A percentile compares a stretch with the other conserved stretches of the same genome.
Conservation (phyloP, 2,888 invertebrate species). For the Lepidocyrtinus sp. region DNA sequence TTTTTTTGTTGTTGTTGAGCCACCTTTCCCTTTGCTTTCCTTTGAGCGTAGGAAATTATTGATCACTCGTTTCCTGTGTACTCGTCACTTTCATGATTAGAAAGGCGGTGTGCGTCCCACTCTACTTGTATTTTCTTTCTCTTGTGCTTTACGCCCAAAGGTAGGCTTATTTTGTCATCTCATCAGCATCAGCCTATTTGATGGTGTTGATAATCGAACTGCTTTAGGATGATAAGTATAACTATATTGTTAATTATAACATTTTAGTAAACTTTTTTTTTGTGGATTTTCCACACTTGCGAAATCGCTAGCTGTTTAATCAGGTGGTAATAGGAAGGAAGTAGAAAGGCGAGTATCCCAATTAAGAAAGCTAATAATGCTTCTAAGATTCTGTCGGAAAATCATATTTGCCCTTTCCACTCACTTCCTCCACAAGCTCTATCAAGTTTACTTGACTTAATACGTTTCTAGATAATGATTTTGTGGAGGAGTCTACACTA, state of each 20-base stretch:
- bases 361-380: neutral
- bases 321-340: neutral
- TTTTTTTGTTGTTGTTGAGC: constrained; percentile 34
- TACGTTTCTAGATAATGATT: neutral
- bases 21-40: constrained; percentile 34
- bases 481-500: neutral
- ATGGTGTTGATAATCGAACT: constrained; percentile 4
- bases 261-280: no score
- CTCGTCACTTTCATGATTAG: constrained; percentile 12
- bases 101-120: neutral
- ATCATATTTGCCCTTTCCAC: constrained; percentile 16
- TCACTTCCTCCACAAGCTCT: neutral
- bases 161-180: no score
- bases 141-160: no score
- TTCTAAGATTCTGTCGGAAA: neutral
- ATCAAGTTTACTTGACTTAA: neutral
- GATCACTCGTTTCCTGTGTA: constrained; percentile 36
- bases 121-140: no score
- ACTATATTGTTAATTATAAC: constrained; percentile 18
- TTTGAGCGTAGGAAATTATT: constrained; percentile 39
- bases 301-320: no score
- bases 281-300: no score
- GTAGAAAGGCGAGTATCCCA: constrained; percentile 7
- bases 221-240: no score
- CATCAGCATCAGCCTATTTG: no score